Percentiles rank a stretch among this genome's conserved stretches.
Evolutionary conservation across 2,888 invertebrate genomes (phyloP).

Genomic region (Magallana nippona): DNA sequence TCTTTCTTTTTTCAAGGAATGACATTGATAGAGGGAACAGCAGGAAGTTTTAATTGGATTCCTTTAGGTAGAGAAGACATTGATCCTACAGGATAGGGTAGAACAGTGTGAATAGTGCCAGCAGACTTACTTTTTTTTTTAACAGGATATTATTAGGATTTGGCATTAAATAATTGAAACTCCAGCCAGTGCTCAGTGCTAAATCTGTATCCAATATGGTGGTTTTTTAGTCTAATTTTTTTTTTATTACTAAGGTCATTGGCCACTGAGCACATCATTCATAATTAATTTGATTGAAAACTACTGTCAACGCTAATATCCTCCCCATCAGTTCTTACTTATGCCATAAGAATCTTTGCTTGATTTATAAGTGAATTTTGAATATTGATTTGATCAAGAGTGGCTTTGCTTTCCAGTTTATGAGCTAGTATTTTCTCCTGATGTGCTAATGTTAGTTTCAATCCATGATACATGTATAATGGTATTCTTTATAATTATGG

Average conservation of each 20-base stretch:
- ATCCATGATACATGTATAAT: too few species aligned
- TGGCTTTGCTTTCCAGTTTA: too few species aligned
- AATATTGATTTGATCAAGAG: too few species aligned
- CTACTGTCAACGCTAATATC: too few species aligned
- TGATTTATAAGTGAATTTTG: too few species aligned
- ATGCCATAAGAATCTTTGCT: too few species aligned
- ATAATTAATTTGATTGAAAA: too few species aligned
- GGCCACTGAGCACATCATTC: neutral
- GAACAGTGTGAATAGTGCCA: neutral
- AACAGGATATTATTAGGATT: neutral
- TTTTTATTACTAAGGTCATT: neutral
- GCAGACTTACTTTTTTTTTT: neutral
- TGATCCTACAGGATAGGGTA: slow-evolving; percentile 5
- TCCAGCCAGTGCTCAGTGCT: neutral
- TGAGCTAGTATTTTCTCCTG: too few species aligned
- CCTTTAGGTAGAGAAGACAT: slow-evolving; percentile 15
- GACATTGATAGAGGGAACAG: slow-evolving; percentile 5
- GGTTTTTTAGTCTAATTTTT: too few species aligned
- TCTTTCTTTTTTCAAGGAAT: neutral
- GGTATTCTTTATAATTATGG: too few species aligned
- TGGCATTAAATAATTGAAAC: slow-evolving; percentile 1
- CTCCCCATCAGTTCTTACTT: too few species aligned
- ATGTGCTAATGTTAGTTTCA: too few species aligned
- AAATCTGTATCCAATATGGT: neutral
- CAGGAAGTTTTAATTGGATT: slow-evolving; percentile 29